Evolutionary conservation across 2,113 vertebrate genomes (phyloP).

Genomic region (Paramormyrops kingsleyae): DNA sequence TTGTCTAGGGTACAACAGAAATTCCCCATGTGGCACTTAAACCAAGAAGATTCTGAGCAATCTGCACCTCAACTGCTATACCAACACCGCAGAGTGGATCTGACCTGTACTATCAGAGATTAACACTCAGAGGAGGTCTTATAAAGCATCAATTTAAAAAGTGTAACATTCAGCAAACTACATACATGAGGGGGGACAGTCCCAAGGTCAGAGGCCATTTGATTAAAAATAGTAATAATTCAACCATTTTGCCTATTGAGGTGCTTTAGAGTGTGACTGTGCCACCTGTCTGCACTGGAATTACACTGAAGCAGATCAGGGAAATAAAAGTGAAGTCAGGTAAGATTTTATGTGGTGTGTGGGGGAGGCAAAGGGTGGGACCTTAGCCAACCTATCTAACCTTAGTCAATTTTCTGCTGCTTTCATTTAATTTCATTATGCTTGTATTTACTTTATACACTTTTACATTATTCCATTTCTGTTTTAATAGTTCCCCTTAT

Average conservation of each 20-base stretch:
- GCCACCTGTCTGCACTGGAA: background rate
- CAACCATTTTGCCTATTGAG: background rate
- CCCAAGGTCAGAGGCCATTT: background rate
- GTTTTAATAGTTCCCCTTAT: too few species aligned
- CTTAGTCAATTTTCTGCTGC: background rate
- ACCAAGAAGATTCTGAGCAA: background rate
- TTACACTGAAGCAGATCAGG: background rate
- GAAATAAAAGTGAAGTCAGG: background rate
- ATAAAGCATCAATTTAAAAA: background rate
- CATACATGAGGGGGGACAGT: background rate
- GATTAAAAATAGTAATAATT: background rate
- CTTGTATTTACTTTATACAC: background rate
- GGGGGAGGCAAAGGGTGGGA: background rate
- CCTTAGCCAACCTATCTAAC: too few species aligned
- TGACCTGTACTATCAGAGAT: background rate
- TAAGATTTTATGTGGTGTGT: background rate
- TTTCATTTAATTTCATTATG: background rate
- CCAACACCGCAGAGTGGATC: background rate
- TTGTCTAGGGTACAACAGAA: background rate
- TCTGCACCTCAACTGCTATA: background rate
- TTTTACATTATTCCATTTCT: too few species aligned
- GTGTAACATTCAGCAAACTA: background rate
- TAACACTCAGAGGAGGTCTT: background rate
- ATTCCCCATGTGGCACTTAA: background rate
- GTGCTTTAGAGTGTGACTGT: background rate